phyloP scores from a whole-genome alignment of 2,113 vertebrate genomes.

The Rhabdornis inornatus region DNA sequence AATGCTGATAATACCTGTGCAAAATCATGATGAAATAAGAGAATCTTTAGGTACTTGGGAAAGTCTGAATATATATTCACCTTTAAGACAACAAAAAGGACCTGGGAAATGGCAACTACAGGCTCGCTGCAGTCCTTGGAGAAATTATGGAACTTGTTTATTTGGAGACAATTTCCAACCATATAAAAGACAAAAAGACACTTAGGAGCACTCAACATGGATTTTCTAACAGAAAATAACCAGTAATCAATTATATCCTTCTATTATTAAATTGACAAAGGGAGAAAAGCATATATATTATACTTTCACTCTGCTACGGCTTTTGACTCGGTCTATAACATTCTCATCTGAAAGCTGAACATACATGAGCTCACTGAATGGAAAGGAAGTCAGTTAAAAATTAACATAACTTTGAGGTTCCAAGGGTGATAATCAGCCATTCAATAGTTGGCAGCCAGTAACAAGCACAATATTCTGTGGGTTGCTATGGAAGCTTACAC shows the following conservation, averaged over 20 bases:
- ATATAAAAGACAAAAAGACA: not conserved
- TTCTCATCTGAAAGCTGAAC: not conserved
- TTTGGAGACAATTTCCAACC: not conserved
- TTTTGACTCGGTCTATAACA: not conserved
- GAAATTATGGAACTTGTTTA: not conserved
- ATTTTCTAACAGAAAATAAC: not conserved
- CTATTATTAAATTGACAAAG: not conserved
- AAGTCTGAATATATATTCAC: not conserved
- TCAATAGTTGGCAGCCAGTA: not conserved
- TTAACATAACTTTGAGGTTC: not conserved
- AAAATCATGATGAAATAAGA: not conserved
- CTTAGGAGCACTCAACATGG: not conserved
- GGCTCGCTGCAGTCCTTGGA: fast-evolving
- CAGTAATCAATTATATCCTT: not conserved
- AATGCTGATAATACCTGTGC: not conserved
- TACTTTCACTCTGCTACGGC: not conserved
- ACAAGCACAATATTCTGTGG: not conserved
- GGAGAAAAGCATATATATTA: not conserved
- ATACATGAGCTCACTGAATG: not conserved
- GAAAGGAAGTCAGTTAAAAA: not conserved
- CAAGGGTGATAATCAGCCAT: not conserved
- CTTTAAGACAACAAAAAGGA: not conserved
- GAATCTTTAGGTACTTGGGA: not conserved
- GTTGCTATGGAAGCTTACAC: not conserved
- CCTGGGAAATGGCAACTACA: not conserved